Evolutionary conservation across 2,113 vertebrate genomes (phyloP).

Genomic region (Polypterus bichir): DNA sequence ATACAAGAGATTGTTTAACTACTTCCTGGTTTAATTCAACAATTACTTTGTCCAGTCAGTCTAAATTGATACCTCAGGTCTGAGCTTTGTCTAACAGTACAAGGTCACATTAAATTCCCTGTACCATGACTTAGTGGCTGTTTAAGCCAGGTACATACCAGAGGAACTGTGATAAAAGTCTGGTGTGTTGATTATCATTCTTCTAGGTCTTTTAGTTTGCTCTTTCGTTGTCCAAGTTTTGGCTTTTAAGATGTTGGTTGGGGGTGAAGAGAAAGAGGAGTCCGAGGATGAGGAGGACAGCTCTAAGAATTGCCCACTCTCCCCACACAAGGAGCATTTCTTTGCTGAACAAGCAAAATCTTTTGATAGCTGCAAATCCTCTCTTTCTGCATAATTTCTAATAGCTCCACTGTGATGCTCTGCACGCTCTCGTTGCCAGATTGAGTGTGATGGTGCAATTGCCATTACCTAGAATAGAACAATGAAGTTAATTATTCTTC

Average conservation of each 20-base stretch:
- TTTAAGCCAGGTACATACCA: not conserved
- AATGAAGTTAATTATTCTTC: too few relatives aligned
- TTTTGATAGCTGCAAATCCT: constrained; percentile 39
- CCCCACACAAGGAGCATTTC: constrained; percentile 62
- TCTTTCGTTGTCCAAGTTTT: not conserved
- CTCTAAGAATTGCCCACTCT: constrained; percentile 42
- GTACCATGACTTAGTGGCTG: too few relatives aligned
- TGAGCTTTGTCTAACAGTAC: constrained; percentile 20
- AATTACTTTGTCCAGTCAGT: too few relatives aligned
- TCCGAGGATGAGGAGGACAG: constrained; percentile 41
- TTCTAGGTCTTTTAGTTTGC: not conserved
- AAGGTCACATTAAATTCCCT: constrained; percentile 18
- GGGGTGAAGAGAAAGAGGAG: constrained; percentile 44
- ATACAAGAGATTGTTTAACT: too few relatives aligned
- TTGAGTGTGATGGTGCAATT: constrained; percentile 73
- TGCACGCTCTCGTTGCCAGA: constrained; percentile 76
- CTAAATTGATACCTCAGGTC: too few relatives aligned
- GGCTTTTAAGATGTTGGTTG: constrained; percentile 18
- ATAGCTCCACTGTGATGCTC: constrained; percentile 72
- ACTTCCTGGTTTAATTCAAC: too few relatives aligned
- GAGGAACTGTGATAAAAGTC: not conserved
- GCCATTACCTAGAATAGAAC: constrained; percentile 69
- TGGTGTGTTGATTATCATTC: not conserved
- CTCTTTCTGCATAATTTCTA: constrained; percentile 44
- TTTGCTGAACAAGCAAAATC: constrained; percentile 61